Evolutionary conservation across 2,888 invertebrate genomes (phyloP).

Genomic region (Rotaria sp.): DNA sequence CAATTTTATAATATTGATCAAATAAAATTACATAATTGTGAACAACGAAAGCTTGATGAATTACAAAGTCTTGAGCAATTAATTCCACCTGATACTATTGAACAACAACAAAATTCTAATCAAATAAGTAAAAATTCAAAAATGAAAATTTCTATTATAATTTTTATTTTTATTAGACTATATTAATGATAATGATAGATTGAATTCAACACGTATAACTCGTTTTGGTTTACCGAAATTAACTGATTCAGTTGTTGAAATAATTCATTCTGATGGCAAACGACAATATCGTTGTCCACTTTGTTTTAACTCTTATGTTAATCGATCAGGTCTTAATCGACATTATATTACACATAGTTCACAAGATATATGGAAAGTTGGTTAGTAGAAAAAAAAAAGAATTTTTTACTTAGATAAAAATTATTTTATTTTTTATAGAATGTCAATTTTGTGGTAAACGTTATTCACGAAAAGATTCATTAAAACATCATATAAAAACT

Average conservation of each 20-base stretch:
- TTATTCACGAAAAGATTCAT: slow-evolving; percentile 24
- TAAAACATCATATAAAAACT: slow-evolving; percentile 31
- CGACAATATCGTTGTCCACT: slow-evolving; percentile 25
- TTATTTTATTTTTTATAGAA: neutral
- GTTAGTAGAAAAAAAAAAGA: neutral
- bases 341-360: slow-evolving; percentile 31
- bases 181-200: neutral
- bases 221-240: neutral
- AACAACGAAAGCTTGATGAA: slow-evolving; percentile 10
- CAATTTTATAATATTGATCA: slow-evolving; percentile 6
- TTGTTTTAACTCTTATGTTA: slow-evolving; percentile 4
- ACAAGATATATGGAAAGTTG: slow-evolving; percentile 31
- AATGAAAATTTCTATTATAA: neutral
- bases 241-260: neutral
- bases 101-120: slow-evolving; percentile 6
- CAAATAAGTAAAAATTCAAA: neutral
- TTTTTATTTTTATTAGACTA: neutral
- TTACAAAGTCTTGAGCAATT: slow-evolving; percentile 19
- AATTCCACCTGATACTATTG: neutral
- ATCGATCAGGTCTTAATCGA: slow-evolving; percentile 25
- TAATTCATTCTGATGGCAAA: neutral
- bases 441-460: slow-evolving; percentile 25
- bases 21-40: neutral
- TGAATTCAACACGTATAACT: neutral
- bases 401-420: too few species aligned